Evolutionary conservation across 2,113 vertebrate genomes (phyloP), one percentile per base, ranked within the genome.

Genomic region (Dicaeum eximium): DNA sequence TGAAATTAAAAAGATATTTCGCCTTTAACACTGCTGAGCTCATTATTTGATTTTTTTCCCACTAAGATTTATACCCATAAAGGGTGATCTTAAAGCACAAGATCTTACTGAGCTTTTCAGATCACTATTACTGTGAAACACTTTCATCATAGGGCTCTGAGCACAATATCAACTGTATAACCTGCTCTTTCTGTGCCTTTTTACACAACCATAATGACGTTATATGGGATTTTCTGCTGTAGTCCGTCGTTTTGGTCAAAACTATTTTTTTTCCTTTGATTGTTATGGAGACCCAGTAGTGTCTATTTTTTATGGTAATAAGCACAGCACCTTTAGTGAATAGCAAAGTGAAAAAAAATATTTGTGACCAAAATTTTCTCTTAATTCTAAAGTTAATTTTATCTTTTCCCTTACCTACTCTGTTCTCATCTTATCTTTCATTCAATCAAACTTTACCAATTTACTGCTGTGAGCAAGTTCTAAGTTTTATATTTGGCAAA

Each of bases 401-500:
- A 54, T 57, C 8, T 15, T 23, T 88, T 54, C 13, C 4, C 8
- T 75, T 80, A 79, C 14, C 45, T 88, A n/a, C 13, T 60, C 24
- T 60, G n/a, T 61, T 90, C n/a, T 70, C 9, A 22, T 64, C 31
- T 75, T 57, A 16, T 57, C 22, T 53, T 88, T 67, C 69, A 70
- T 42, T 86, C 64, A 91, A 16, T 70, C 60, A 81, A 33, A 54
- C 17, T 84, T 94, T 50, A 71, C 48, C 47, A 86, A 47, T 11
- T 72, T 77, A 51, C n/a, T 70, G 30, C 67, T 86, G 12, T 60
- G 50, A 79, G 51, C 57, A 89, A 86, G 48, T 54, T 54, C 58
- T 71, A 92, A 61, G 37, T 78, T 92, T 96, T 80, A 87, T 51
- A 67, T 92, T 86, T 93, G 66, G 67, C 54, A 94, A 96, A 86